Evolutionary conservation across 2,888 invertebrate genomes (phyloP).

Genomic region (Parelbella ahira): DNA sequence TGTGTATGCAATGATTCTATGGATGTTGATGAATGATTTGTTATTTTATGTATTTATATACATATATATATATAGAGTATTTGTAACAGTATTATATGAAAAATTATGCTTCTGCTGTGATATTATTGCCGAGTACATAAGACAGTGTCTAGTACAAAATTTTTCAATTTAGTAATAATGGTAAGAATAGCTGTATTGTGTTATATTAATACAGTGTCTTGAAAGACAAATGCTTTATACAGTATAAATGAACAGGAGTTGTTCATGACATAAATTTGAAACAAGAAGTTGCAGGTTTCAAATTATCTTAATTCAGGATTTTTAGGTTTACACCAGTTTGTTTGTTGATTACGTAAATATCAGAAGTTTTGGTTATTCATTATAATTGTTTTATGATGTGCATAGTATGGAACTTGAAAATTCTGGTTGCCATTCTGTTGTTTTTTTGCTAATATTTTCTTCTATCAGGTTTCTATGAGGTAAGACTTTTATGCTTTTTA

Average conservation of each 20-base stretch:
- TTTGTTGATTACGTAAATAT: slow-evolving; percentile 7
- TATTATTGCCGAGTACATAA: too few species aligned
- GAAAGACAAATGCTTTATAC: too few species aligned
- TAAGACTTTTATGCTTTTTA: slow-evolving; percentile 66
- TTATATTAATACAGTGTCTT: too few species aligned
- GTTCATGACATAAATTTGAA: too few species aligned
- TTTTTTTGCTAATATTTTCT: slow-evolving; percentile 45
- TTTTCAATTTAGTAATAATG: too few species aligned
- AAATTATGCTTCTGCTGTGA: too few species aligned
- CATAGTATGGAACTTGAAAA: slow-evolving; percentile 28
- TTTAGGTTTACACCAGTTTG: neutral
- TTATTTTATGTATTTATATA: slow-evolving; percentile 40
- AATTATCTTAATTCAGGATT: too few species aligned
- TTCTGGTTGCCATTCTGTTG: slow-evolving; percentile 33
- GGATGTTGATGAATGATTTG: slow-evolving; percentile 33
- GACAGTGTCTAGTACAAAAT: too few species aligned
- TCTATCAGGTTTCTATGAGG: slow-evolving; percentile 70
- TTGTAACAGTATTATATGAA: slow-evolving; percentile 28
- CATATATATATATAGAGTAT: slow-evolving; percentile 26
- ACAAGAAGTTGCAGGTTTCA: too few species aligned
- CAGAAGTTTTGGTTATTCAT: slow-evolving; percentile 3
- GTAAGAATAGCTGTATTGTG: too few species aligned
- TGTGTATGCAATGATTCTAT: slow-evolving; percentile 23
- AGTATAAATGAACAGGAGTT: too few species aligned
- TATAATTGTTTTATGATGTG: neutral